phyloP scores from a whole-genome alignment of 1,140 invertebrate species.

The Paraescarpia echinospica region DNA sequence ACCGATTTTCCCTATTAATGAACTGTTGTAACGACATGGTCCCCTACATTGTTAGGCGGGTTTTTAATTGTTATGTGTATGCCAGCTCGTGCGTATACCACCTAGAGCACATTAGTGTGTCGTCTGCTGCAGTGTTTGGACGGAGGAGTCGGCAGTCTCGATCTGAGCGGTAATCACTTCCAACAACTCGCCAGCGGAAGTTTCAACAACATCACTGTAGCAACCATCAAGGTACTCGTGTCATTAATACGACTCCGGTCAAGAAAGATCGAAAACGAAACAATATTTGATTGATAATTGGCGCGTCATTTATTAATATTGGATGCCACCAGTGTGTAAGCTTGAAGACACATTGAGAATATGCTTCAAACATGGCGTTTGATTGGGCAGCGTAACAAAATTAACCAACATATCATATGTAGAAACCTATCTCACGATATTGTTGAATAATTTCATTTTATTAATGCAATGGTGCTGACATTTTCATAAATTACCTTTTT shows the following conservation, averaged over 20 bases:
- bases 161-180: slow-evolving; percentile 8
- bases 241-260: not conserved
- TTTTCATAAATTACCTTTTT: too few species aligned
- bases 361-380: too few species aligned
- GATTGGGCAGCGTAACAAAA: too few species aligned
- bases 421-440: too few species aligned
- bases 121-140: not conserved
- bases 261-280: not conserved
- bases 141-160: not conserved
- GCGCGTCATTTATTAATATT: not conserved
- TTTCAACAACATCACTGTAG: not conserved
- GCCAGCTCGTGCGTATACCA: not conserved
- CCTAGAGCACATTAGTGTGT: not conserved
- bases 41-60: too few species aligned
- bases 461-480: too few species aligned
- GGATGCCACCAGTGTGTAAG: too few species aligned
- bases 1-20: too few species aligned
- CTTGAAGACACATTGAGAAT: too few species aligned
- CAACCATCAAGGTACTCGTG: not conserved
- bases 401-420: too few species aligned
- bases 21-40: too few species aligned
- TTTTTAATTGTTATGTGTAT: not conserved
- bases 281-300: not conserved
- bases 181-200: not conserved
- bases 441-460: too few species aligned